Evolutionary conservation across 2,797 vertebrate species (phyloP), one percentile per base, ranked within the genome.

Genomic region (Peromyscus eremicus): DNA sequence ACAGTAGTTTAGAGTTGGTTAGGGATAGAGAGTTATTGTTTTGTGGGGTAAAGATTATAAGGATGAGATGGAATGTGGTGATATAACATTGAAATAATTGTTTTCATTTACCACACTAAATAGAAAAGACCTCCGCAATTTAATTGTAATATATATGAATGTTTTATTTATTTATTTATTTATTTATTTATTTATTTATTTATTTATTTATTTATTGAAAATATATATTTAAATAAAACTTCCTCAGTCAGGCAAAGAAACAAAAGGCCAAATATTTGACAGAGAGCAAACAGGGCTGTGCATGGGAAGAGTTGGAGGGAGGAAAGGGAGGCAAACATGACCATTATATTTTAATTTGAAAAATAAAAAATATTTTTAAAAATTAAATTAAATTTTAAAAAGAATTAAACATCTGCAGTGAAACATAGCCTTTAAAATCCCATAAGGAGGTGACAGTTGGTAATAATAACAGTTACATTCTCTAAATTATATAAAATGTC

Each of bases 401-500:
- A 5, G 52, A 13, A 52, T 52, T 14, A 62, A 95, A 75, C 25
- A 32, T 62, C 40, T 37, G 14, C 55, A 83, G 9, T 83, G 6
- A 77, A 29, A 6, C 19, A 76, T 10, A 79, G 66, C 6, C 73
- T 34, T 52, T 43, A 91, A 91, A 43, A 87, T 64, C 46, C 0
- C 2, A 14, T 19, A 62, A 37, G n/a, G 79, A 77, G 2, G 0
- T 80, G 37, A 32, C 0, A 92, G 85, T 43, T 68, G 49, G 12
- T 79, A 73, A 71, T 91, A 95, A 71, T 66, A 92, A 80, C 23
- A n/a, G 0, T 29, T 60, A 5, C 10, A 77, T 37, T 85, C 37
- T 92, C 46, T 52, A 83, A 94, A 46, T 71, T 87, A 37, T 32
- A 86, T 55, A 84, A 79, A 92, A 46, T 83, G 52, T 57, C 32